A percentile compares a stretch with the other conserved stretches of the same genome.
Conservation (phyloP, 2,113 vertebrate species). For the Calidris pygmaea region DNA sequence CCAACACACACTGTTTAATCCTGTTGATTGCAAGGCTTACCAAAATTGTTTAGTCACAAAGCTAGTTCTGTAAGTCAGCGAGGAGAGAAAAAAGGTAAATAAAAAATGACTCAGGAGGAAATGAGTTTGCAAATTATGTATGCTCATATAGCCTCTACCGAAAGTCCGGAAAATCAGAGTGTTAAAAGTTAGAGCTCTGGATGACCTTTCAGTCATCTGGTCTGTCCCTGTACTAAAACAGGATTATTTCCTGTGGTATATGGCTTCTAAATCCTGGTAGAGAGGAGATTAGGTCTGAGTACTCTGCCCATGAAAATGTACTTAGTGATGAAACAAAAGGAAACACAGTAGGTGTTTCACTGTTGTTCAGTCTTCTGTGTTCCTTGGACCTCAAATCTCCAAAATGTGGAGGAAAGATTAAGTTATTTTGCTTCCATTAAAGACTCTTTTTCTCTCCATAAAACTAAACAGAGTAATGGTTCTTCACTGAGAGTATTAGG, state of each 20-base stretch:
- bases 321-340: not conserved
- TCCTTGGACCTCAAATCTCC: not conserved
- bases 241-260: not conserved
- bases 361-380: not conserved
- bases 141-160: not conserved
- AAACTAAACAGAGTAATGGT: not conserved
- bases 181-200: not conserved
- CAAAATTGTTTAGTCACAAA: conserved; percentile 58
- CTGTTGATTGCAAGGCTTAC: conserved; percentile 54
- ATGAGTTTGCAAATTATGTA: conserved; percentile 17
- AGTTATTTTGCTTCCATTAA: not conserved
- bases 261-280: not conserved
- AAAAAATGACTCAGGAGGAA: conserved; percentile 40
- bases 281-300: not conserved
- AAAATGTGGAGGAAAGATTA: not conserved
- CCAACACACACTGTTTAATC: conserved; percentile 40
- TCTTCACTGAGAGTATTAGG: not conserved
- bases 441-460: not conserved
- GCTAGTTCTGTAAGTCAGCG: not conserved
- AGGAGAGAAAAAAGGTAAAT: conserved; percentile 48
- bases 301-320: not conserved
- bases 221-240: not conserved
- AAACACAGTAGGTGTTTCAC: not conserved
- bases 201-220: not conserved
- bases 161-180: not conserved